Evolutionary conservation across 2,113 vertebrate species (phyloP), one percentile per base, ranked within the genome.

Genomic region (Campylomormyrus numenius): DNA sequence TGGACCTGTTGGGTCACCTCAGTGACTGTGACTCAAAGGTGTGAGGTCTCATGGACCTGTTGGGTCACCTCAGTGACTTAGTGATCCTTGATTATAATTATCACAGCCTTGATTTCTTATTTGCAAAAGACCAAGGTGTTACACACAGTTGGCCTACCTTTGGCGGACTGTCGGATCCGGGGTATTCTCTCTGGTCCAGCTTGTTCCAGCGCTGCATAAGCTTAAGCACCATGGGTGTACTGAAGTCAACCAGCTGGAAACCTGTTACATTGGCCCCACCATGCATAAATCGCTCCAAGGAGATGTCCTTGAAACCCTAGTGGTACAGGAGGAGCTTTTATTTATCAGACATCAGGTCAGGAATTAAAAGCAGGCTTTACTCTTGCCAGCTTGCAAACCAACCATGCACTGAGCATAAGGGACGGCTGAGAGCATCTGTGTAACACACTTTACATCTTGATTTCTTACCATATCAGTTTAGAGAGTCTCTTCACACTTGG

Each of bases 191-290:
- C 94, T 99, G 98, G 93, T 99, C 98, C 92, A 99, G 95, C 90
- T 99, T 99, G 94, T 99, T 99, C 98, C 98, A 99, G 90, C 98
- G 97, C 91, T 99, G 98, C 98, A 99, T 98, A 91, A 99, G 95
- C 70, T 99, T 99, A 93, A 98, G 95, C 92, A 99, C 98, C 96
- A 99, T 98, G 0, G 98, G 97, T 70, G 98, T 99, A 93, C 97
- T 98, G 94, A 99, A 99, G 96, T 99, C 98, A 50, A 99, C 98
- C 89, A 99, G 93, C 94, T 99, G 98, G 95, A 99, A 99, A 93
- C 98, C 98, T 2, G 98, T 99, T 89, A 99, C 98, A 92, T 99
- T 99, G 91, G 98, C 98, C 87, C 98, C 98, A 1, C 98, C 98
- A 0, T 99, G 98, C 96, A 99, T 98, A 95, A 99, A 99, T 77